These are phyloP conservation scores for Ochropleura plecta DNA, from an alignment of 2,888 invertebrate genomes.

Conservation along the genomic window DNA sequence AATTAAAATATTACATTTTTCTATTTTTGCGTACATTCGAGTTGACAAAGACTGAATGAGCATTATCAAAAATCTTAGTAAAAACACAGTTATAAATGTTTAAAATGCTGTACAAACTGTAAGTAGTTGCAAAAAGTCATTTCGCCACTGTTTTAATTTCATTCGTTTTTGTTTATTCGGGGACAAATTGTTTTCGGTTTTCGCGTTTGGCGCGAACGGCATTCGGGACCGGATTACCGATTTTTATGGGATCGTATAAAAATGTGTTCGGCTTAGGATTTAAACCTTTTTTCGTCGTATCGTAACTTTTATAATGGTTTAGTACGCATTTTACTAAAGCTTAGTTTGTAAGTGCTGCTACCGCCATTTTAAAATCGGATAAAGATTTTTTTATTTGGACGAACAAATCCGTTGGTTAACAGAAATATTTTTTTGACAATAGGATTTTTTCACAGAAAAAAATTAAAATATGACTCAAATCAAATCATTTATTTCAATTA, in stretches of 20 bases:
- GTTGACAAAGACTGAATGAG: not conserved
- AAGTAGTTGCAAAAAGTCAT: not conserved
- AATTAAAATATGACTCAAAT: no score
- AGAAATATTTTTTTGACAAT: no score
- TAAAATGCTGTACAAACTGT: not conserved
- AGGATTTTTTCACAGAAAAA: no score
- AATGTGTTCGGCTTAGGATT: slow-evolving; percentile 53
- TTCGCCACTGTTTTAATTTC: slow-evolving; percentile 27
- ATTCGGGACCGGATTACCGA: slow-evolving; percentile 50
- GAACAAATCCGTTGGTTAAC: not conserved
- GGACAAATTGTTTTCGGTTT: slow-evolving; percentile 56
- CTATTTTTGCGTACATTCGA: not conserved
- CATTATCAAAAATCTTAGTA: not conserved
- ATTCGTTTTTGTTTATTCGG: slow-evolving; percentile 58
- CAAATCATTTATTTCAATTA: no score
- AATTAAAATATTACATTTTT: no score
- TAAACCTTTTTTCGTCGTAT: slow-evolving; percentile 59
- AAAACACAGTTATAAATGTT: not conserved
- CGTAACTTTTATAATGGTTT: slow-evolving; percentile 56
- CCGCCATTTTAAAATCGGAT: slow-evolving; percentile 1
- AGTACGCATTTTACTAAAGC: slow-evolving; percentile 41
- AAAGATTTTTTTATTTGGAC: slow-evolving; percentile 17
- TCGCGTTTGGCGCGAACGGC: slow-evolving; percentile 42
- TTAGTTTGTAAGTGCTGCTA: slow-evolving; percentile 38
- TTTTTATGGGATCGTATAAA: slow-evolving; percentile 59